These are phyloP conservation scores for Bettongia penicillata DNA, from an alignment of 2,113 vertebrate genomes.

Conservation along the genomic window DNA sequence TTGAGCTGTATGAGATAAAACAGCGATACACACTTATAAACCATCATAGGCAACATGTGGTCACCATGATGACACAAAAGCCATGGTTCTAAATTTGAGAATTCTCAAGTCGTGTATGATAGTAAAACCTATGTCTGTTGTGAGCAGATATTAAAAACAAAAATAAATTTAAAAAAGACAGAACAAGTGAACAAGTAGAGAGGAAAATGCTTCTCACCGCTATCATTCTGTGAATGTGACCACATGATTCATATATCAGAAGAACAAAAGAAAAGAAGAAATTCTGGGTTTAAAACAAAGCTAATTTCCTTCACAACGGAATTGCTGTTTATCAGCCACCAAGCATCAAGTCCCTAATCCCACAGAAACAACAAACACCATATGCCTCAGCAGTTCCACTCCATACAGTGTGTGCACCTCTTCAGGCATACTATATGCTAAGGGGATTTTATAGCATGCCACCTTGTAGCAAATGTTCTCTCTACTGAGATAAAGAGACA, in stretches of 20 bases:
- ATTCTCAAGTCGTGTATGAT: not conserved
- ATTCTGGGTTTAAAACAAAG: slow-evolving; percentile 39
- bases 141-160: slow-evolving; percentile 28
- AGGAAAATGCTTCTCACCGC: not conserved
- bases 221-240: slow-evolving; percentile 33
- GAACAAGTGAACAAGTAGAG: not conserved
- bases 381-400: not conserved
- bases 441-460: slow-evolving; percentile 29
- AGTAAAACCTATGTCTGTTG: not conserved
- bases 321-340: slow-evolving; percentile 47
- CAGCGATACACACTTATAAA: not conserved
- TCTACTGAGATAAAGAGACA: slow-evolving; percentile 37
- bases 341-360: not conserved
- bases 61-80: not conserved
- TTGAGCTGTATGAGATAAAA: not conserved
- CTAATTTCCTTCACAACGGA: slow-evolving; percentile 59
- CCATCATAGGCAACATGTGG: not conserved
- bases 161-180: not conserved
- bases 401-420: rapidly evolving
- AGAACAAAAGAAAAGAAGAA: not conserved
- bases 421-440: not conserved
- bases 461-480: slow-evolving; percentile 33
- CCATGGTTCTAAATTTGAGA: not conserved
- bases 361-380: not conserved
- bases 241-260: slow-evolving; percentile 17